Percentiles rank a stretch among this genome's conserved stretches.
Evolutionary conservation across 1,140 invertebrate species (phyloP).

Genomic region (Solenopsis fugax): DNA sequence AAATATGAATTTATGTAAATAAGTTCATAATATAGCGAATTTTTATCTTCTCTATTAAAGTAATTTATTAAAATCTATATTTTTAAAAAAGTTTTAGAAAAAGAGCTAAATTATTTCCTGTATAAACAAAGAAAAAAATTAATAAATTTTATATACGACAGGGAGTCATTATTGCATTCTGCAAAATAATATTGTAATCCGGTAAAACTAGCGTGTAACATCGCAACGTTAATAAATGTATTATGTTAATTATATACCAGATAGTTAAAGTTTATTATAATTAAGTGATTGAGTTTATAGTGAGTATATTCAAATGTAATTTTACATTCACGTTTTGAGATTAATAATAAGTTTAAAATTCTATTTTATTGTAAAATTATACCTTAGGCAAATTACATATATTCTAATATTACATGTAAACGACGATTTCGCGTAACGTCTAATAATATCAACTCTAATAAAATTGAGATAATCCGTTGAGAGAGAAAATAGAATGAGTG

Average conservation of each 20-base stretch:
- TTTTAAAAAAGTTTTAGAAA: neutral
- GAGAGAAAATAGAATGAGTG: neutral
- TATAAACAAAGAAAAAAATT: neutral
- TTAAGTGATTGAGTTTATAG: neutral
- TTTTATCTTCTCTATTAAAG: neutral
- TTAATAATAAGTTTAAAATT: neutral
- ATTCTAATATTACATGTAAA: neutral
- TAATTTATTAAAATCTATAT: neutral
- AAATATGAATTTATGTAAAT: neutral
- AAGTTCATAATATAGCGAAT: neutral
- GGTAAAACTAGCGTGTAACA: neutral
- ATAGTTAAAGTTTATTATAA: neutral
- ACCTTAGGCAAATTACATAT: no score
- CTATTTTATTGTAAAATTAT: no score
- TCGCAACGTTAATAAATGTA: neutral
- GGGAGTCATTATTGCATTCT: neutral
- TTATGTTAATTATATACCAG: neutral
- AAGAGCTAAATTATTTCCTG: neutral
- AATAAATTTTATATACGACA: neutral
- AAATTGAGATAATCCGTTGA: neutral
- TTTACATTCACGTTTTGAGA: neutral
- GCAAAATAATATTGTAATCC: neutral
- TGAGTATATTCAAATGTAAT: neutral
- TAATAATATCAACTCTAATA: conserved; percentile 10
- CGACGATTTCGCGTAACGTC: neutral